Conservation (phyloP, 2,113 vertebrate genomes). For the Cryptomyrus ogoouensis region DNA sequence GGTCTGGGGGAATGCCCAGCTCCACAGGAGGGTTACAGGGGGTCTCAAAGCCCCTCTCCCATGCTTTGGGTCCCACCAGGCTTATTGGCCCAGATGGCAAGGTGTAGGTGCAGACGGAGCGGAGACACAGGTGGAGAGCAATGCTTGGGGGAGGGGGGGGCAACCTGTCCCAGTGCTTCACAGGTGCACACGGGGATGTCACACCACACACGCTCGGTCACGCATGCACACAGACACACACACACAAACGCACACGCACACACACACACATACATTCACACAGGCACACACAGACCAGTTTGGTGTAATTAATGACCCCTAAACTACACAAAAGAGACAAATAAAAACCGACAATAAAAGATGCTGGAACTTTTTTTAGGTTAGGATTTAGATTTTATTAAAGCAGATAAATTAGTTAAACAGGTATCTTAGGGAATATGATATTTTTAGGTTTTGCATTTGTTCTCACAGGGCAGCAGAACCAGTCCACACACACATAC, state of each 20-base stretch:
- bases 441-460: background rate
- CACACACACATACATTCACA: constrained; percentile 9
- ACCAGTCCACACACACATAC: background rate
- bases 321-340: background rate
- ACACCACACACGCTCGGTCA: background rate
- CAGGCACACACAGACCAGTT: background rate
- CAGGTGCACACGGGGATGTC: background rate
- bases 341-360: background rate
- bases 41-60: background rate
- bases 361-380: background rate
- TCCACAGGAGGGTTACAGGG: background rate
- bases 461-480: background rate
- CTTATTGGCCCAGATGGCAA: constrained; percentile 13
- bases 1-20: background rate
- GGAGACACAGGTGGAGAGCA: constrained; percentile 12
- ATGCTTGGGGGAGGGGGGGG: background rate
- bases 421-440: background rate
- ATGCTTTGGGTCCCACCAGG: background rate
- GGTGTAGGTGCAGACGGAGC: background rate
- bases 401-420: background rate
- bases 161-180: background rate
- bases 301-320: background rate
- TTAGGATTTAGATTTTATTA: background rate
- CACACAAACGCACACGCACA: background rate
- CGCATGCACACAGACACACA: constrained; percentile 7